These are phyloP conservation scores for Mongoloraphidia duomilia DNA, from an alignment of 2,888 invertebrate species.

Conservation along the genomic window DNA sequence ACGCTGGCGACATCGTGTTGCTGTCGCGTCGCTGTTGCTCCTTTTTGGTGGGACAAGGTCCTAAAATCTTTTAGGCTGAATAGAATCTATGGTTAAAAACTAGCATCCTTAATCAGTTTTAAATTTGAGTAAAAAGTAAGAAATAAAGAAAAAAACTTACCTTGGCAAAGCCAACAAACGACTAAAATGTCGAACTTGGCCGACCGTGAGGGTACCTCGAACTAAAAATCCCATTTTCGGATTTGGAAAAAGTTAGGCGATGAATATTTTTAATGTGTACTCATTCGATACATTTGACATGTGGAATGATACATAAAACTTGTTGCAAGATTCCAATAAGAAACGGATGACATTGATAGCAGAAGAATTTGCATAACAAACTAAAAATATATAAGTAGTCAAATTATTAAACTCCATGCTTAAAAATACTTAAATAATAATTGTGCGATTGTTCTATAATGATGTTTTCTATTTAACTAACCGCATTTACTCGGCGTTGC, in stretches of 20 bases:
- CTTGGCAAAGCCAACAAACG: slow-evolving; percentile 26
- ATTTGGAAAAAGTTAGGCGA: neutral
- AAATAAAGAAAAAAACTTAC: slow-evolving; percentile 19
- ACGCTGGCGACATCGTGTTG: no score
- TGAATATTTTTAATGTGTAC: neutral
- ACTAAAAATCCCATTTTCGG: slow-evolving; percentile 1
- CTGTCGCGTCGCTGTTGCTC: no score
- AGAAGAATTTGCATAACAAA: neutral
- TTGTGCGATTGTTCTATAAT: neutral
- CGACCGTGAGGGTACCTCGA: slow-evolving; percentile 15
- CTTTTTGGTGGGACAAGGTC: no score
- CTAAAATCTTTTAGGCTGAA: no score
- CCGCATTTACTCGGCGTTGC: neutral
- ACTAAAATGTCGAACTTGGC: slow-evolving; percentile 23
- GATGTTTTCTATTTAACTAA: neutral
- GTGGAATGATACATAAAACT: neutral
- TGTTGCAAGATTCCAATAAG: neutral
- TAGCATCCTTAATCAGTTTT: no score
- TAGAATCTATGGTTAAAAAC: no score
- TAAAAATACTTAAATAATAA: neutral
- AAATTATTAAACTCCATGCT: neutral
- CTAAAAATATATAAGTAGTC: neutral
- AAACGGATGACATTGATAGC: neutral
- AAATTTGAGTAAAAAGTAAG: neutral
- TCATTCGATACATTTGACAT: neutral